phyloP scores from a whole-genome alignment of 2,113 vertebrate genomes.

The Pelodiscus sinensis region DNA sequence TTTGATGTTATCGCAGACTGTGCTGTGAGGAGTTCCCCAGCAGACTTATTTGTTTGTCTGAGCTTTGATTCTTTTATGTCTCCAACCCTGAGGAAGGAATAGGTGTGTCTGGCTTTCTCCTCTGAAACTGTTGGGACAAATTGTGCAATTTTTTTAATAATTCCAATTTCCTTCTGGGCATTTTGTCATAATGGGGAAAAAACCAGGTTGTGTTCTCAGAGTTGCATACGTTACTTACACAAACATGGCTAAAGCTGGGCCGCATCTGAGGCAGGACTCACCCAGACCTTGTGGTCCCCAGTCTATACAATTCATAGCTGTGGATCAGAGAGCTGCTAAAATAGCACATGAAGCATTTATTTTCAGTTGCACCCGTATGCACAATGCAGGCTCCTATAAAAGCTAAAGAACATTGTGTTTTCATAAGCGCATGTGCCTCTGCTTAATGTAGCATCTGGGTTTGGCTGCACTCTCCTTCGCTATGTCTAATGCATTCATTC shows the following conservation, averaged over 20 bases:
- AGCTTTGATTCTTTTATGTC: constrained; percentile 55
- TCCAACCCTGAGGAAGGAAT: constrained; percentile 57
- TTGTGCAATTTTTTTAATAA: constrained; percentile 41
- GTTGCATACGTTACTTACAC: neutral
- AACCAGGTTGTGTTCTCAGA: constrained; percentile 41
- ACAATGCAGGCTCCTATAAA: neutral
- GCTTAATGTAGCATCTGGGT: neutral
- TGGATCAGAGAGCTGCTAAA: neutral
- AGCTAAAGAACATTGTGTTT: neutral
- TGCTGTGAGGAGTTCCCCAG: constrained; percentile 41
- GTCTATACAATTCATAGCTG: neutral
- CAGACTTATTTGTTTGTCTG: constrained; percentile 54
- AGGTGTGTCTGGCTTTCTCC: constrained; percentile 65
- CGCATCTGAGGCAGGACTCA: neutral
- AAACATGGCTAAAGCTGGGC: neutral
- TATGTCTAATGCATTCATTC: neutral
- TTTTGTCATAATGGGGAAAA: constrained; percentile 54
- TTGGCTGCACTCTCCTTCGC: neutral
- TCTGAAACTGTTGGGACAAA: constrained; percentile 48
- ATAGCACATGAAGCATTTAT: neutral
- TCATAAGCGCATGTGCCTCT: neutral
- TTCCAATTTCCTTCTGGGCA: constrained; percentile 63
- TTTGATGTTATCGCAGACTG: constrained; percentile 36
- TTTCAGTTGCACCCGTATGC: neutral
- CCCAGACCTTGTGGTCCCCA: neutral